Base-by-base conservation (phyloP, 2,888 invertebrate genomes). In the Eubasilissa splendida region DNA sequence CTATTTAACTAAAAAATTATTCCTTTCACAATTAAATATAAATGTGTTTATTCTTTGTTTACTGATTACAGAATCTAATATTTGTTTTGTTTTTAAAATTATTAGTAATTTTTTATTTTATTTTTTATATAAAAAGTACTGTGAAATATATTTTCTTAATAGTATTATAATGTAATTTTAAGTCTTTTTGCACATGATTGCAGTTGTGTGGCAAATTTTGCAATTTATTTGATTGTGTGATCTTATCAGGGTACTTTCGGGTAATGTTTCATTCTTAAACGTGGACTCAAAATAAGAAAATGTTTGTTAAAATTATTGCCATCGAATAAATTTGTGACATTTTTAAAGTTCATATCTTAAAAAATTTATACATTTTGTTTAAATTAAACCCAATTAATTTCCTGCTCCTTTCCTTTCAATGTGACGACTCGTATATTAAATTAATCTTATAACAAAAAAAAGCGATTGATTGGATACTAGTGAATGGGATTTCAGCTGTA, bases 181-280 rank as follows among this genome's bases (percentile, higher is more conserved):
- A 68, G 68, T 52, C 42, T 58, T 58, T 68, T 14, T 42, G 71
- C 71, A 73, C 71, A n/a, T 73, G 56, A 73, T 73, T 73, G 71
- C 71, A 73, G 56, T 58, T 68, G 71, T 7, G 71, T 58, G 56
- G 54, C n/a, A 56, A 56, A 73, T 56, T 42, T 58, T 73, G 71
- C 56, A 73, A 73, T 56, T 73, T 12, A 73, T 73, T 73, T 50
- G 50, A 52, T 42, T 73, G 71, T 73, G 71, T 56, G 56, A 73
- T 73, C 58, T 73, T 56, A 73, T 73, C 71, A 73, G 71, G 71
- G 71, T 73, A 73, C 12, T 58, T 56, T 73, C 71, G 42, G 71
- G 71, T 73, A 73, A 73, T 58, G 33, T 73, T 73, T 42, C 58
- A 58, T 73, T 73, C 71, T 56, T 56, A 58, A 73, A 73, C 22